phyloP scores from a whole-genome alignment of 1,140 invertebrate genomes.

The Nebria ingens region DNA sequence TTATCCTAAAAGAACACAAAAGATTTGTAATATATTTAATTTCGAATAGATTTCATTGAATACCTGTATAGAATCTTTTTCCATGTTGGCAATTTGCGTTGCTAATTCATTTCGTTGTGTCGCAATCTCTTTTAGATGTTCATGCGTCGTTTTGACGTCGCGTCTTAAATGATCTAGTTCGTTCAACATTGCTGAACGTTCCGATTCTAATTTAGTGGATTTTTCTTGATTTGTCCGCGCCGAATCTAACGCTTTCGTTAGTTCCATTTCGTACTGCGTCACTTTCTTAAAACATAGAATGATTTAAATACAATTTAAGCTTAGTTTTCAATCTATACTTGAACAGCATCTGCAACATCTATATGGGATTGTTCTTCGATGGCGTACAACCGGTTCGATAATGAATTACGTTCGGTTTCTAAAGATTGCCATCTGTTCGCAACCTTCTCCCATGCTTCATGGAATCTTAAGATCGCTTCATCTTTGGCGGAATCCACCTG shows the following conservation, averaged over 20 bases:
- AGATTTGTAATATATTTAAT: slow-evolving; percentile 13
- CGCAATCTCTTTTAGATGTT: slow-evolving; percentile 38
- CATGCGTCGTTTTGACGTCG: slow-evolving; percentile 36
- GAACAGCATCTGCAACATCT: slow-evolving; percentile 8
- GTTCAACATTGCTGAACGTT: slow-evolving; percentile 18
- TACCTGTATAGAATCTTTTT: slow-evolving; percentile 43
- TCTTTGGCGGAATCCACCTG: slow-evolving; percentile 66
- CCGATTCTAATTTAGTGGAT: slow-evolving; percentile 31
- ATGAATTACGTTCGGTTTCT: slow-evolving; percentile 33
- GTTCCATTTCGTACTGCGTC: slow-evolving; percentile 49
- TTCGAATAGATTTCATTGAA: neutral
- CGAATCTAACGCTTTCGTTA: slow-evolving; percentile 52
- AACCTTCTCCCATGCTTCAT: slow-evolving; percentile 43
- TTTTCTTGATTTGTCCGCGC: slow-evolving; percentile 58
- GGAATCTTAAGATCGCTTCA: slow-evolving; percentile 49
- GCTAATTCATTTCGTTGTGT: slow-evolving; percentile 38
- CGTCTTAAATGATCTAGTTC: slow-evolving; percentile 37
- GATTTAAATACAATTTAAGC: slow-evolving; percentile 9
- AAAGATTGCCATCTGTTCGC: slow-evolving; percentile 34
- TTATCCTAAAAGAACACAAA: slow-evolving; percentile 27
- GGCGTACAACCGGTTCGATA: slow-evolving; percentile 30
- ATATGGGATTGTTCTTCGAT: slow-evolving; percentile 30
- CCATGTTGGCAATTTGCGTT: slow-evolving; percentile 40
- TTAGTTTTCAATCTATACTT: slow-evolving; percentile 14
- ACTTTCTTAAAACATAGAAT: slow-evolving; percentile 39